Base-by-base conservation (phyloP, 2,888 invertebrate species). In the Nebria brevicollis region DNA sequence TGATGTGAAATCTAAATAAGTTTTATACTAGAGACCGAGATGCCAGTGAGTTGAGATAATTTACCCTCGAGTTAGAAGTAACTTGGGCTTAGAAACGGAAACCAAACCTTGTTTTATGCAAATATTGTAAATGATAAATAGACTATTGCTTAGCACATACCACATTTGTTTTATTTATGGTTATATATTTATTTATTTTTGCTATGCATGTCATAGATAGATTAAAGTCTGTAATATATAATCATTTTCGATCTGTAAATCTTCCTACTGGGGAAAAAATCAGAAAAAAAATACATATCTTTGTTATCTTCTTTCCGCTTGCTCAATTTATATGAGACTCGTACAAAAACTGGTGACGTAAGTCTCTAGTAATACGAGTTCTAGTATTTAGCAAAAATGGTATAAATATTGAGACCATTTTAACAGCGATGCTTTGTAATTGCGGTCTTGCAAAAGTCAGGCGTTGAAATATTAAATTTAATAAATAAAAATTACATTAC, bases 21-120 rank as follows among this genome's bases (percentile, higher is more conserved):
- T 11, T 13, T 13, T 54, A 54, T 54, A 54, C 13, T 8, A 54
- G 11, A 54, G 8, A 54, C 54, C 8, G 54, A 34, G 54, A 54
- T 54, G 13, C 54, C 54, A 54, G 13, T 6, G 11, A 1, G 54
- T 8, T 54, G 54, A 54, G 54, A 8, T 54, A 54, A 54, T 54
- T 54, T 54, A 54, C 54, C 54, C 54, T 54, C 54, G 54, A 54
- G 54, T 54, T 54, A 54, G 54, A 54, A 54, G 54, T 54, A 54
- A 54, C 54, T 7, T 54, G 8, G 8, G 11, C 4, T 34, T 34
- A 34, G 34, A 13, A 54, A 11, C 54, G 54, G 54, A 54, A 54
- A 54, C 54, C 54, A 54, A 54, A 54, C 54, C 54, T 54, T 11
- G 54, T 54, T 54, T 54, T 54, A 54, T 54, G 54, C 54, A 11